These are phyloP conservation scores for Notarius lentiginosus DNA, from an alignment of 2,113 vertebrate genomes.

Conservation along the genomic window DNA sequence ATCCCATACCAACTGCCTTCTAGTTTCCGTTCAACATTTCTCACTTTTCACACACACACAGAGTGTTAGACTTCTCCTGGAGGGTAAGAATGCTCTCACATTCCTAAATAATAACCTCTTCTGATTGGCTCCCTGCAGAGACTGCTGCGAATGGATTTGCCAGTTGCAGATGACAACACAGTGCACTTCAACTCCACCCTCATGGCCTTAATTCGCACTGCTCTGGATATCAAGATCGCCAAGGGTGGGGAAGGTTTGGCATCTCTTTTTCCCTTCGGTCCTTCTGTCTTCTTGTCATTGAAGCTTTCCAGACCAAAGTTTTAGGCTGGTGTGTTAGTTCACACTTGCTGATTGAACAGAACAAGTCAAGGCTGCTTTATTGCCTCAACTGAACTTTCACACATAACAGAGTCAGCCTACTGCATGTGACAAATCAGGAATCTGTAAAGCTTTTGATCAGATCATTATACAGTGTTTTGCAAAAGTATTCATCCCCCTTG, in stretches of 20 bases:
- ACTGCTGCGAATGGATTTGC: constrained; percentile 90
- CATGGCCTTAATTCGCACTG: constrained; percentile 92
- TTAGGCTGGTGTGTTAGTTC: not conserved
- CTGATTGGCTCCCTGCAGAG: constrained; percentile 77
- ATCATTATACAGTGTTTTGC: too few relatives aligned
- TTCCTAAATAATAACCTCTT: constrained; percentile 44
- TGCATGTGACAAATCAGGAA: not conserved
- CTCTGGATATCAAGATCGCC: constrained; percentile 94
- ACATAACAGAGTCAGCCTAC: not conserved
- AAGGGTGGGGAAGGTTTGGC: constrained; percentile 80
- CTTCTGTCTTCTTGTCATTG: not conserved
- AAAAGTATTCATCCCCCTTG: too few relatives aligned
- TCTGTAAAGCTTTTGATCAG: not conserved
- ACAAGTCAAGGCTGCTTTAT: not conserved
- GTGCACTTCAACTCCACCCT: constrained; percentile 95
- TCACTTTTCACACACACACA: constrained; percentile 23
- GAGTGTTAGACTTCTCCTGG: constrained; percentile 56
- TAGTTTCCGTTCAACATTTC: constrained; percentile 30
- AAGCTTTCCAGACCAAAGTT: not conserved
- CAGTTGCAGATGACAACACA: constrained; percentile 90
- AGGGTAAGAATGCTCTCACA: constrained; percentile 63
- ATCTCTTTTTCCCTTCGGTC: constrained; percentile 46
- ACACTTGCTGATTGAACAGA: not conserved
- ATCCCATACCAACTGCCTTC: constrained; percentile 28
- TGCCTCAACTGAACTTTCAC: not conserved